Evolutionary conservation across 2,797 vertebrate genomes (phyloP).

Genomic region (Avahi laniger): DNA sequence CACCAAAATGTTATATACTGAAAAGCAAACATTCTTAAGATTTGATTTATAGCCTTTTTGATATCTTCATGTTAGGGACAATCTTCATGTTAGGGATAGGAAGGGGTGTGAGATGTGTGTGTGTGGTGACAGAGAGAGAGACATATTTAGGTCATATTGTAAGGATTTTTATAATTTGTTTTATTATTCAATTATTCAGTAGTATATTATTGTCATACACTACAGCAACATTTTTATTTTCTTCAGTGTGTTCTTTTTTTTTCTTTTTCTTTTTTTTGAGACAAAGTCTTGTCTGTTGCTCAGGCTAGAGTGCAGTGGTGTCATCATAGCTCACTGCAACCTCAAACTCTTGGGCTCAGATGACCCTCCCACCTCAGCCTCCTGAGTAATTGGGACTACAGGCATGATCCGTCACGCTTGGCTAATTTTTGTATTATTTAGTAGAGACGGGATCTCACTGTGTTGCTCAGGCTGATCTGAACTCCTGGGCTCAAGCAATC

Average conservation of each 20-base stretch:
- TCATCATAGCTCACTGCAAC: background rate
- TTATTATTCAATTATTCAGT: background rate
- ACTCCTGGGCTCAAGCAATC: background rate
- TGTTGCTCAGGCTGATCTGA: background rate
- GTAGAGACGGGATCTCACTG: background rate
- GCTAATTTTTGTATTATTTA: background rate
- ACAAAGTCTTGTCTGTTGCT: background rate
- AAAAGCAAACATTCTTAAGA: background rate
- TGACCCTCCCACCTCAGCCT: background rate
- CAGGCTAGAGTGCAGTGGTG: background rate
- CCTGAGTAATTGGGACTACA: background rate
- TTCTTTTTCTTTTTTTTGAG: background rate
- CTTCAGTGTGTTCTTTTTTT: background rate
- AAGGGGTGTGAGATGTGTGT: background rate
- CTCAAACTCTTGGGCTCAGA: background rate
- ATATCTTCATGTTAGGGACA: background rate
- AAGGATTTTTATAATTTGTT: background rate
- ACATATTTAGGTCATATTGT: background rate
- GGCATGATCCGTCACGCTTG: background rate
- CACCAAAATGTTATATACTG: background rate
- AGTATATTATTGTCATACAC: background rate
- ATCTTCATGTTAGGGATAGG: background rate
- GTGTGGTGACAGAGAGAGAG: background rate
- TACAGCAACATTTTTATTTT: background rate
- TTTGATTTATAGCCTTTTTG: background rate